These are phyloP conservation scores for Psilanteris sp. DNA, from an alignment of 1,140 invertebrate species.

Conservation along the genomic window DNA sequence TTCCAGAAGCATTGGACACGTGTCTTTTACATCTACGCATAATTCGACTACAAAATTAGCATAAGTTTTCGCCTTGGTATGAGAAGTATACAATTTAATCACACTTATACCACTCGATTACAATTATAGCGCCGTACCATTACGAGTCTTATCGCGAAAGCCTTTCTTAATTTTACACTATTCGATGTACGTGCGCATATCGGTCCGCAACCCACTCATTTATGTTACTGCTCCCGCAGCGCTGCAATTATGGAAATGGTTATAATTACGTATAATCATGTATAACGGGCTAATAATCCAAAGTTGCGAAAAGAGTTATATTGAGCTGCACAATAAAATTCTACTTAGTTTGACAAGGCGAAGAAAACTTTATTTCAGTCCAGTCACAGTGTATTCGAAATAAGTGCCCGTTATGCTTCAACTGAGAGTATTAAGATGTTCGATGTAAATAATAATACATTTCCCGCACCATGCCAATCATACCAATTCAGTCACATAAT, in stretches of 20 bases:
- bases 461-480: too few species aligned
- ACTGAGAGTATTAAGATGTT: too few species aligned
- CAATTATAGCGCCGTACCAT: slow-evolving; percentile 47
- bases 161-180: slow-evolving; percentile 63
- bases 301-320: slow-evolving; percentile 34
- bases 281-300: slow-evolving; percentile 41
- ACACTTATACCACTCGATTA: slow-evolving; percentile 48
- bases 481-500: too few species aligned
- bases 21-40: too few species aligned
- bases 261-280: slow-evolving; percentile 52
- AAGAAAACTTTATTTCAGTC: slow-evolving; percentile 29
- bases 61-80: slow-evolving; percentile 27
- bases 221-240: slow-evolving; percentile 37
- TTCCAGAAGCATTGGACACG: too few species aligned
- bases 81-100: slow-evolving; percentile 52
- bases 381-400: neutral
- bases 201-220: slow-evolving; percentile 42
- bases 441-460: slow-evolving; percentile 18
- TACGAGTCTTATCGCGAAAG: slow-evolving; percentile 52
- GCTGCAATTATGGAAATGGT: slow-evolving; percentile 52
- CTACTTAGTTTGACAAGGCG: slow-evolving; percentile 44
- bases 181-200: slow-evolving; percentile 61
- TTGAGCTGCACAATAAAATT: slow-evolving; percentile 37
- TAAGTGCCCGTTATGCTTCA: slow-evolving; percentile 1
- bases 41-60: too few species aligned